Percentiles rank a stretch among this genome's conserved stretches.
These are phyloP conservation scores for Acanthopagrus latus DNA, from an alignment of 2,797 vertebrate species.

Conservation along the genomic window DNA sequence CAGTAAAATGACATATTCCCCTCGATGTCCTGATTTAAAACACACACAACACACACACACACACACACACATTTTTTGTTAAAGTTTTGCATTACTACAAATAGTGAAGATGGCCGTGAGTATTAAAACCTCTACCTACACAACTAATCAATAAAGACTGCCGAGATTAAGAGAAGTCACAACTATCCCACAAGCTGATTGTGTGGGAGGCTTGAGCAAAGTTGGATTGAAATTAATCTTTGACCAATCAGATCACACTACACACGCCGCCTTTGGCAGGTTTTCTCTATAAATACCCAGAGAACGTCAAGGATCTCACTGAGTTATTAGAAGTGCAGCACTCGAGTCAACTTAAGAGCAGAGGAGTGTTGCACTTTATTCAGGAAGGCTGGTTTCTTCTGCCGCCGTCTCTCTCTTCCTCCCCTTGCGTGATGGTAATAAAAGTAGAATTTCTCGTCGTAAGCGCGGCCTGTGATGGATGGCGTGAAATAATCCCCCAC, in stretches of 20 bases:
- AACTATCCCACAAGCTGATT: background rate
- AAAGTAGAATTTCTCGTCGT: slow-evolving; percentile 22
- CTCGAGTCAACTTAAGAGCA: slow-evolving; percentile 33
- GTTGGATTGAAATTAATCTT: slow-evolving; percentile 4
- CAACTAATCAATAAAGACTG: background rate
- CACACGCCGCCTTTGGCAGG: background rate
- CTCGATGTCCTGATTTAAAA: background rate
- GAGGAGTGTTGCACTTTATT: background rate
- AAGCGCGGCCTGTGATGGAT: slow-evolving; percentile 26
- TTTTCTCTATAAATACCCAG: slow-evolving; percentile 15
- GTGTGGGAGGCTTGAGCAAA: background rate
- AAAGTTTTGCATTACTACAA: background rate
- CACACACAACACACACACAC: too few species aligned
- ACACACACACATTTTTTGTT: background rate
- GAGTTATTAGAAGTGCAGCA: slow-evolving; percentile 36
- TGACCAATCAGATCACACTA: slow-evolving; percentile 6
- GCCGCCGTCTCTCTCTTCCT: background rate
- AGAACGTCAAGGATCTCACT: slow-evolving; percentile 7
- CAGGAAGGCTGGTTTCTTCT: slow-evolving; percentile 6
- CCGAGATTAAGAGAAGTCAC: background rate
- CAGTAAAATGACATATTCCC: background rate
- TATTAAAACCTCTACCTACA: background rate
- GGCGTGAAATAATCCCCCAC: slow-evolving; percentile 33
- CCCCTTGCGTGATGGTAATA: slow-evolving; percentile 1
- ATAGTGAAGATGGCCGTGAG: background rate